phyloP scores from a whole-genome alignment of 2,888 invertebrate genomes.

The Heliothis peltigera region DNA sequence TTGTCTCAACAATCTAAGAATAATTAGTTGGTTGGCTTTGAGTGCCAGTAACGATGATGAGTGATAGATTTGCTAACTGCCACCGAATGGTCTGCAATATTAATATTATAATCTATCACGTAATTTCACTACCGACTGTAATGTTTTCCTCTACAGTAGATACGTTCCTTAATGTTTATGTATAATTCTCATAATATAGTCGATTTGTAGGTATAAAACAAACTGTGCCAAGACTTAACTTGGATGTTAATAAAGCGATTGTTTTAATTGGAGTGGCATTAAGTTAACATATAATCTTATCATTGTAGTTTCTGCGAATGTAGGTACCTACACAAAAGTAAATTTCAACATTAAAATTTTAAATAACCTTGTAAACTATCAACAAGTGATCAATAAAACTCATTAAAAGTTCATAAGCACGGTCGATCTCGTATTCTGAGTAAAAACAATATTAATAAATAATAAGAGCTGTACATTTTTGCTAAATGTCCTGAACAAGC shows the following conservation, averaged over 20 bases:
- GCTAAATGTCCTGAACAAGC: not conserved
- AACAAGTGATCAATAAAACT: slow-evolving; percentile 20
- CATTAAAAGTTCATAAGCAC: slow-evolving; percentile 16
- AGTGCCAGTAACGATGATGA: not conserved
- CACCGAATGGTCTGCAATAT: not conserved
- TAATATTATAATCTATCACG: not conserved
- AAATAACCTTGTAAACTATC: slow-evolving; percentile 39
- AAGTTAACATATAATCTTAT: slow-evolving; percentile 31
- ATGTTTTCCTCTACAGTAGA: not conserved
- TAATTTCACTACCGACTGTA: not conserved
- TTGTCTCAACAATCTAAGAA: not conserved
- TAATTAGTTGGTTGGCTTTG: not conserved
- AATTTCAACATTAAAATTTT: slow-evolving; percentile 10
- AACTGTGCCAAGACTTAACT: not conserved
- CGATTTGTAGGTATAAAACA: not conserved
- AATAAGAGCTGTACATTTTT: not conserved
- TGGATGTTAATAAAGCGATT: slow-evolving; percentile 1
- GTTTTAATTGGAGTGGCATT: slow-evolving; percentile 13
- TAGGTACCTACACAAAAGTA: slow-evolving; percentile 3
- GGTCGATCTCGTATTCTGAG: slow-evolving; percentile 1
- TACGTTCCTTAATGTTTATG: too few relatives aligned
- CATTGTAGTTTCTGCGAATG: slow-evolving; percentile 12
- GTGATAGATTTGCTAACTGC: not conserved
- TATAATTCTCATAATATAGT: too few relatives aligned
- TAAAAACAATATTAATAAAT: slow-evolving; percentile 20